A percentile compares a stretch with the other conserved stretches of the same genome.
phyloP scores from a whole-genome alignment of 2,797 vertebrate species.

The Brachyrhaphis roseni region DNA sequence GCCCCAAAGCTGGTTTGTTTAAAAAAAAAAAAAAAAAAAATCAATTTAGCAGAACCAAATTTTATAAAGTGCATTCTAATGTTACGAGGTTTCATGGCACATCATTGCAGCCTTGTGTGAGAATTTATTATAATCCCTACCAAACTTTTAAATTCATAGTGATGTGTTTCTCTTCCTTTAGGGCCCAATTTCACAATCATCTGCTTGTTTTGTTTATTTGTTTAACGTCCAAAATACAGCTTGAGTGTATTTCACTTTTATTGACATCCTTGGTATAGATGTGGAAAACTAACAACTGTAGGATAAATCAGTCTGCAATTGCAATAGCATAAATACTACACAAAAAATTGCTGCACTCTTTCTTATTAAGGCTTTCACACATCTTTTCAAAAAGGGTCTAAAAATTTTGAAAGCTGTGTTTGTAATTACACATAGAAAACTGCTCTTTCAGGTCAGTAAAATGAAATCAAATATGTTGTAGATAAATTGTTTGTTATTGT shows the following conservation, averaged over 20 bases:
- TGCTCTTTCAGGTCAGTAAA: neutral
- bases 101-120: neutral
- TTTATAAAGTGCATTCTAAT: neutral
- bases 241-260: neutral
- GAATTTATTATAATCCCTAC: neutral
- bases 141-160: neutral
- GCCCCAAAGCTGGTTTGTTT: constrained; percentile 7
- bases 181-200: neutral
- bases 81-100: neutral
- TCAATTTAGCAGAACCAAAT: constrained; percentile 15
- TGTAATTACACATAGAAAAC: neutral
- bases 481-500: neutral
- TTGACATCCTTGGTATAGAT: neutral
- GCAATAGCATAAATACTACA: neutral
- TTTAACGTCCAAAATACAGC: neutral
- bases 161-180: neutral
- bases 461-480: neutral
- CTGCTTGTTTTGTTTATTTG: neutral
- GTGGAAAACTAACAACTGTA: neutral
- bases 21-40: constrained; percentile 19
- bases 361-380: too few species aligned
- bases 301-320: neutral
- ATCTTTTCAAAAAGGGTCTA: too few species aligned
- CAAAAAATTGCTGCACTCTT: neutral
- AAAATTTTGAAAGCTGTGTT: too few species aligned